Conservation (phyloP, 2,797 vertebrate genomes). For the Strix occidentalis region DNA sequence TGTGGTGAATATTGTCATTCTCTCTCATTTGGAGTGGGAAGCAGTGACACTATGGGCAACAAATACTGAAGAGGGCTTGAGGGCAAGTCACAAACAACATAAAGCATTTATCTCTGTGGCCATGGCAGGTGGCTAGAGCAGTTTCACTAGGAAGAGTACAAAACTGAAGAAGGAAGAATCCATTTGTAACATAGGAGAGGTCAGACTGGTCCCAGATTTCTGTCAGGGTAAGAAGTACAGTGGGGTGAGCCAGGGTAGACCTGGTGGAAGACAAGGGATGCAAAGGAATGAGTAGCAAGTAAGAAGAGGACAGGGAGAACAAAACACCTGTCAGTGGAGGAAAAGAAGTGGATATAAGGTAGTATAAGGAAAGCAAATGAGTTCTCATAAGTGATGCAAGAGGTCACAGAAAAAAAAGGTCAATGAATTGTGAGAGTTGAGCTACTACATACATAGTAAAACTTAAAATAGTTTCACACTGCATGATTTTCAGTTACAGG, state of each 20-base stretch:
- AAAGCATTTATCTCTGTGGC: background rate
- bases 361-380: background rate
- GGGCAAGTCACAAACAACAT: background rate
- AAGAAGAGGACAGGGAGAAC: background rate
- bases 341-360: background rate
- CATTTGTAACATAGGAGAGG: background rate
- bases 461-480: background rate
- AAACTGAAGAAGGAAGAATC: background rate
- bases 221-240: background rate
- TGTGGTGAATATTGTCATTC: background rate
- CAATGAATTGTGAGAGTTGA: background rate
- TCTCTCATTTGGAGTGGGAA: background rate
- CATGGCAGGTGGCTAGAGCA: background rate
- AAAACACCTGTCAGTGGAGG: background rate
- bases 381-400: background rate
- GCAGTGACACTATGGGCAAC: background rate
- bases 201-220: background rate
- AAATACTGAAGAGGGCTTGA: background rate
- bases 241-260: background rate
- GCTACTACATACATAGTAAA: background rate
- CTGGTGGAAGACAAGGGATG: background rate
- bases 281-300: background rate
- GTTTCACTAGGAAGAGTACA: background rate
- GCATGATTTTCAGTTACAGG: background rate
- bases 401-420: background rate